Evolutionary conservation across 2,888 invertebrate species (phyloP).

Genomic region (Meliscaeva auricollis): DNA sequence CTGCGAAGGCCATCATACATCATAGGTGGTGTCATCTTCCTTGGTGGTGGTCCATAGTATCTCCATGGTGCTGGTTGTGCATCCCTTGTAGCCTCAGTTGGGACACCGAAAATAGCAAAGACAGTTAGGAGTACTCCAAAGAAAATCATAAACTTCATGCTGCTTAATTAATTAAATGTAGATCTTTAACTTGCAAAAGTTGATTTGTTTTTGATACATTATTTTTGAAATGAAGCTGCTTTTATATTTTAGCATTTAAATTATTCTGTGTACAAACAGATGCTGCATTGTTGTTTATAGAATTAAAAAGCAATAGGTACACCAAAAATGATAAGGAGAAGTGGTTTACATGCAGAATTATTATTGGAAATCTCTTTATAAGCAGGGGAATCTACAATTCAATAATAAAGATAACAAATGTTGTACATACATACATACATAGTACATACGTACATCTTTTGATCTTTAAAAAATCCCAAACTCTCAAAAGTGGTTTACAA

Average conservation of each 20-base stretch:
- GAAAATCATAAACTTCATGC: constrained; percentile 35
- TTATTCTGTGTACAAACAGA: not conserved
- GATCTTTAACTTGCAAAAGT: not conserved
- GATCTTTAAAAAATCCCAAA: too few relatives aligned
- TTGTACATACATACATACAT: too few relatives aligned
- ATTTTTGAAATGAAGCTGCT: not conserved
- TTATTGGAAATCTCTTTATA: not conserved
- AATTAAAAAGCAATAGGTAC: too few relatives aligned
- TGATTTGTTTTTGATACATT: constrained; percentile 11
- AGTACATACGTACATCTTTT: too few relatives aligned
- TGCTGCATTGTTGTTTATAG: not conserved
- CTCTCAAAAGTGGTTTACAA: too few relatives aligned
- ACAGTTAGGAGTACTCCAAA: constrained; percentile 37
- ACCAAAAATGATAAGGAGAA: constrained; percentile 12
- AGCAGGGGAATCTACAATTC: constrained; percentile 2
- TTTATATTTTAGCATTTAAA: constrained; percentile 37
- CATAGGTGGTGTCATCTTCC: constrained; percentile 46
- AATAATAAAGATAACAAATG: not conserved
- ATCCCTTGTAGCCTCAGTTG: constrained; percentile 38
- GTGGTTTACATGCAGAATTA: constrained; percentile 30
- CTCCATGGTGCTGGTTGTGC: constrained; percentile 17
- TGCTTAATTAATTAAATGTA: not conserved
- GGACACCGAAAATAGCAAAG: constrained; percentile 3
- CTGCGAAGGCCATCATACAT: constrained; percentile 50
- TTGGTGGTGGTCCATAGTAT: constrained; percentile 46